Conservation (phyloP, 2,888 invertebrate species). For the Xestia rhomboidea region DNA sequence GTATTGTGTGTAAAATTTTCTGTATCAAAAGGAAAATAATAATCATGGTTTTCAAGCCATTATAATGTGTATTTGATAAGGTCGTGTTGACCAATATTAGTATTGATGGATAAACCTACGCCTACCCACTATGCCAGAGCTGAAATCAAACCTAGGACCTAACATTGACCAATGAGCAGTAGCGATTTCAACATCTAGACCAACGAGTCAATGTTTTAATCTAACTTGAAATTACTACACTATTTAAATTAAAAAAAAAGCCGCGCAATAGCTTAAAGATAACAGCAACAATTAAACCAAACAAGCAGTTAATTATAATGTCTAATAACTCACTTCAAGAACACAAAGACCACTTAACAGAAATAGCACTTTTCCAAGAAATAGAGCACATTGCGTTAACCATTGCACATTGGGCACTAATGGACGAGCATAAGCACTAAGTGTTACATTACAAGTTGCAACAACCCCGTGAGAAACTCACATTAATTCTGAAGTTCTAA, state of each 20-base stretch:
- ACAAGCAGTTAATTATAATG: background rate
- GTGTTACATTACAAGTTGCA: conserved; percentile 32
- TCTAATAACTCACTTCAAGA: conserved; percentile 16
- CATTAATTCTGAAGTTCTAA: conserved; percentile 53
- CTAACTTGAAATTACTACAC: background rate
- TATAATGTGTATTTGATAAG: no score
- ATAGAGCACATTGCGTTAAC: conserved; percentile 49
- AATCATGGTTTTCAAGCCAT: no score
- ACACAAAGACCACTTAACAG: conserved; percentile 34
- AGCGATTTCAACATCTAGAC: background rate
- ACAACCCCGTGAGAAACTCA: conserved; percentile 57
- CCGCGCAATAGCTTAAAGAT: background rate
- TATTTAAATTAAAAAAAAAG: background rate
- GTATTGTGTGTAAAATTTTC: no score
- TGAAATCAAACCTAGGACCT: background rate
- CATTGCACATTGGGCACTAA: conserved; percentile 52
- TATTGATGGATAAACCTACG: no score
- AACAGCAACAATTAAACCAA: conserved; percentile 11
- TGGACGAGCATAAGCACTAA: conserved; percentile 56
- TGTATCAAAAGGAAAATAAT: no score
- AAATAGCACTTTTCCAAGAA: conserved; percentile 25
- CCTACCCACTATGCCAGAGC: background rate
- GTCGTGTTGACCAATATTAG: no score
- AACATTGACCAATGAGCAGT: background rate
- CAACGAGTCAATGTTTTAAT: background rate